Conservation (phyloP, 92 coral and sea anemone genomes). For the Muricea muricata region DNA sequence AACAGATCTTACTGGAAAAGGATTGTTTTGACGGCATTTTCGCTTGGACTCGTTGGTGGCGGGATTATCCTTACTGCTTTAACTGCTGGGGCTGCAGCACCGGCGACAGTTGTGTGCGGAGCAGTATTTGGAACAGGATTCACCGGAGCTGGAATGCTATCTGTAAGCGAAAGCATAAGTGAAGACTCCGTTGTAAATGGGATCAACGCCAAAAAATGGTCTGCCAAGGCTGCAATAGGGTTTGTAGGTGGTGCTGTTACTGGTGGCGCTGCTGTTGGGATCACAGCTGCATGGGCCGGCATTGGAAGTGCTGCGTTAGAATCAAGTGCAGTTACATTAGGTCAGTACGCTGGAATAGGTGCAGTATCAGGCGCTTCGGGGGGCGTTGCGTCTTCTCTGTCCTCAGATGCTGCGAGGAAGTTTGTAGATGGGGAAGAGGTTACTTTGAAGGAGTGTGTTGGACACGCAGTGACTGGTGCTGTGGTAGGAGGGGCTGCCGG, state of each 20-base stretch:
- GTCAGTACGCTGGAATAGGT: not conserved
- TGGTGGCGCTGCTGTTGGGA: slow-evolving; percentile 61
- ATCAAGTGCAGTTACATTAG: not conserved
- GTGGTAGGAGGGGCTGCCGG: slow-evolving; percentile 38
- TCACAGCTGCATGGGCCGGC: slow-evolving; percentile 38
- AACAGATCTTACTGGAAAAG: slow-evolving; percentile 3
- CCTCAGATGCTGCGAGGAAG: slow-evolving; percentile 11
- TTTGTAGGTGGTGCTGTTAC: slow-evolving; percentile 26
- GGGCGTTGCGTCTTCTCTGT: not conserved
- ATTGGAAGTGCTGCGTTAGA: slow-evolving; percentile 24
- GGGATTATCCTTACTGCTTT: slow-evolving; percentile 9
- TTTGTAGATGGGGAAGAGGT: slow-evolving; percentile 46
- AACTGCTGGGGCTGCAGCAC: slow-evolving; percentile 2
- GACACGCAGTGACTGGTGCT: slow-evolving; percentile 38
- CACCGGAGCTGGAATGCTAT: not conserved
- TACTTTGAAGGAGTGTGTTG: slow-evolving; percentile 32
- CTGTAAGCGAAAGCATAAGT: not conserved
- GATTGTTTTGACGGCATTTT: not conserved
- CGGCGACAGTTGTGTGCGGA: too few species aligned
- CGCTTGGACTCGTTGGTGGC: not conserved
- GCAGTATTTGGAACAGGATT: slow-evolving; percentile 24
- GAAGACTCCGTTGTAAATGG: not conserved
- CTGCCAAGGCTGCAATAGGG: slow-evolving; percentile 36
- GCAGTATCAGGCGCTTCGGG: slow-evolving; percentile 13
- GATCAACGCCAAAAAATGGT: not conserved